A percentile compares a stretch with the other conserved stretches of the same genome.
phyloP scores from a whole-genome alignment of 1,140 invertebrate genomes.

The Pteromalus puparum region DNA sequence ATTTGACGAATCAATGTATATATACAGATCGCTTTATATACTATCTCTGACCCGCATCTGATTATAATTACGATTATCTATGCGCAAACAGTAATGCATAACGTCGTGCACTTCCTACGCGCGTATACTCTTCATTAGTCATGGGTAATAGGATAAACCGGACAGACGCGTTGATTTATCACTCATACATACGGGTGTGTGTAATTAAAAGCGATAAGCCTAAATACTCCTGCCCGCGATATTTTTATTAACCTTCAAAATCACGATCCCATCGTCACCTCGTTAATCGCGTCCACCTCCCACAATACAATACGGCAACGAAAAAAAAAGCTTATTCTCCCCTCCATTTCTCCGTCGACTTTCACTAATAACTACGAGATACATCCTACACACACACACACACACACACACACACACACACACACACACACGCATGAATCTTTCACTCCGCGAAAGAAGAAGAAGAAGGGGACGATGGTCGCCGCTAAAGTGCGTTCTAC shows the following conservation, averaged over 20 bases:
- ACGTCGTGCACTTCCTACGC: not conserved
- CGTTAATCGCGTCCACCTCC: not conserved
- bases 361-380: slow-evolving; percentile 13
- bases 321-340: not conserved
- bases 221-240: not conserved
- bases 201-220: not conserved
- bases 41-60: not conserved
- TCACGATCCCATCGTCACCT: not conserved
- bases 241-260: not conserved
- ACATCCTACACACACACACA: not conserved
- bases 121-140: not conserved
- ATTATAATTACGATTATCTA: not conserved
- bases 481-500: slow-evolving; percentile 69
- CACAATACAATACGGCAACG: not conserved
- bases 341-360: not conserved
- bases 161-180: not conserved
- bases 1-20: not conserved
- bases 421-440: not conserved
- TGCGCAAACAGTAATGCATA: not conserved
- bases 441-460: slow-evolving; percentile 1
- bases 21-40: no score
- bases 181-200: not conserved
- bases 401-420: not conserved
- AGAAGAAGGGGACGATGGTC: not conserved
- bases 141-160: no score